Evolutionary conservation across 2,113 vertebrate genomes (phyloP).

Genomic region (Dolichotis patagonum): DNA sequence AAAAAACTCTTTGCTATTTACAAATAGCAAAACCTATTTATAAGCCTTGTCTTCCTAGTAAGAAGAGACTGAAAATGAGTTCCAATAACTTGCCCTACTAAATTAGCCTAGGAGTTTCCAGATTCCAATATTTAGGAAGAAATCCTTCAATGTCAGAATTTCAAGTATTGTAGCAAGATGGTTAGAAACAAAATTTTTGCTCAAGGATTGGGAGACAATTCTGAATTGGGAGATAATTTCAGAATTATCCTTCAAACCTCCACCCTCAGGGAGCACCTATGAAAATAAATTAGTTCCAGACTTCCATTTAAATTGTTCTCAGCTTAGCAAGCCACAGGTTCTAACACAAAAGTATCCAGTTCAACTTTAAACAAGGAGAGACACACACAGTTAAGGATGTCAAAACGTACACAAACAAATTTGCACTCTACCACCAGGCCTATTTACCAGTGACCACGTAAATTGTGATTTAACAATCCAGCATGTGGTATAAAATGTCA

Average conservation of each 20-base stretch:
- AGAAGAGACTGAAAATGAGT: conserved; percentile 55
- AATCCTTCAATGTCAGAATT: background rate
- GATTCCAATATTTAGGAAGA: background rate
- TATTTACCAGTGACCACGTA: conserved; percentile 45
- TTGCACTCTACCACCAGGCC: background rate
- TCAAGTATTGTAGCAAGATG: background rate
- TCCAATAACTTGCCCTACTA: background rate
- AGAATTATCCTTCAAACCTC: conserved; percentile 9
- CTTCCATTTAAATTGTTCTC: background rate
- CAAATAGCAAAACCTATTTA: background rate
- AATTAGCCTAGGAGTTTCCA: background rate
- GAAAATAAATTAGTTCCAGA: conserved; percentile 42
- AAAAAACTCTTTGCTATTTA: background rate
- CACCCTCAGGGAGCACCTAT: conserved; percentile 7
- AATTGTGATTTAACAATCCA: conserved; percentile 67
- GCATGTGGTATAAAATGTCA: conserved; percentile 81
- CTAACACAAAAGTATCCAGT: background rate
- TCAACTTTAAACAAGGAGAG: background rate
- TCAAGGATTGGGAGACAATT: background rate
- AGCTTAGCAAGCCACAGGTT: background rate
- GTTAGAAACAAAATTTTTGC: conserved; percentile 21
- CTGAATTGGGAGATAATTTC: background rate
- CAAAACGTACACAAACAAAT: fast-evolving
- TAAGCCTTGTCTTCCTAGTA: background rate
- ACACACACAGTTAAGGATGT: background rate